phyloP scores from a whole-genome alignment of 1,140 invertebrate genomes.

The Neodiprion fabricii region DNA sequence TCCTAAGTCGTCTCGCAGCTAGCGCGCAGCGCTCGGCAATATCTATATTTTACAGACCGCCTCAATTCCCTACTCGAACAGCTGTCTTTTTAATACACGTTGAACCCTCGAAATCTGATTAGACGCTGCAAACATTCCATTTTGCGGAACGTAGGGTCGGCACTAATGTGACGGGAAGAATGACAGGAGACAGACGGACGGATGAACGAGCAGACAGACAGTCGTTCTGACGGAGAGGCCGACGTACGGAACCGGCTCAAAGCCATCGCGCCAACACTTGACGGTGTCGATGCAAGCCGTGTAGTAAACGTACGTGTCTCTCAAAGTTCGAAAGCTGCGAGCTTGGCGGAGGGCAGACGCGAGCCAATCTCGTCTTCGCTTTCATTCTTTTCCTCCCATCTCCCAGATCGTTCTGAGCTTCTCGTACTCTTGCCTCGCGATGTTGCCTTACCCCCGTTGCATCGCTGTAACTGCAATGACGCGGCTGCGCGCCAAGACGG shows the following conservation, averaged over 20 bases:
- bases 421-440: too few species aligned
- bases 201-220: neutral
- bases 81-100: slow-evolving; percentile 15
- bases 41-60: too few species aligned
- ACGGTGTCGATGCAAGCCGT: neutral
- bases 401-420: neutral
- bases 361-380: neutral
- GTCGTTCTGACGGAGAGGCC: neutral
- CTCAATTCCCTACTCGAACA: neutral
- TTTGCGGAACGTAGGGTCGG: slow-evolving; percentile 4
- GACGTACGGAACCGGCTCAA: neutral
- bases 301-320: too few species aligned
- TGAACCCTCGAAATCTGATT: slow-evolving; percentile 27
- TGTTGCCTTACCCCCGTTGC: too few species aligned
- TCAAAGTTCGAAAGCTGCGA: too few species aligned
- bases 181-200: slow-evolving; percentile 28
- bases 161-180: slow-evolving; percentile 16
- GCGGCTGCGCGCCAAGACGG: too few species aligned
- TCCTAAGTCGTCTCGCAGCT: too few species aligned
- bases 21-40: too few species aligned
- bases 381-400: neutral
- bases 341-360: neutral
- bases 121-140: slow-evolving; percentile 21
- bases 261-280: neutral
- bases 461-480: too few species aligned